A percentile compares a stretch with the other conserved stretches of the same genome.
Conservation (phyloP, 2,888 invertebrate genomes). For the Leptinotarsa juncta region DNA sequence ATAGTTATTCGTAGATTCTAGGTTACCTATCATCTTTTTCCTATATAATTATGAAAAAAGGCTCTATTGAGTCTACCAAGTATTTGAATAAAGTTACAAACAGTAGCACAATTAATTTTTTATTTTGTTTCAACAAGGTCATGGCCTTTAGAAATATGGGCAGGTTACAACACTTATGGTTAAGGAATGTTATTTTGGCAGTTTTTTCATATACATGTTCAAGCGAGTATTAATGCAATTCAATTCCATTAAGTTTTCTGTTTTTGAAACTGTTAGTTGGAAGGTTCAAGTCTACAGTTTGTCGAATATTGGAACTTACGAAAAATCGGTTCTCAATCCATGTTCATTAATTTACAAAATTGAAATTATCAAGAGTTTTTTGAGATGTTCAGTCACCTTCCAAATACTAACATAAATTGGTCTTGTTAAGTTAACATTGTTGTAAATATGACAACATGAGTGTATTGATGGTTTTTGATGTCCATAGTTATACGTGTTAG, state of each 20-base stretch:
- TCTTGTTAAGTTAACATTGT: constrained; percentile 51
- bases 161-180: constrained; percentile 32
- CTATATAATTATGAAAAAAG: constrained; percentile 54
- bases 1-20: constrained; percentile 65
- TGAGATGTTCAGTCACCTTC: constrained; percentile 41
- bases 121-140: constrained; percentile 53
- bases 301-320: no score
- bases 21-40: constrained; percentile 60
- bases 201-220: constrained; percentile 9
- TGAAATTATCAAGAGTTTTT: constrained; percentile 16
- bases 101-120: constrained; percentile 66
- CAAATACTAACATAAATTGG: constrained; percentile 36
- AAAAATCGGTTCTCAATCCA: no score
- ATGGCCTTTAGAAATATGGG: constrained; percentile 24
- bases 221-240: constrained; percentile 2
- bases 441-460: constrained; percentile 63
- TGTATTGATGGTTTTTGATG: constrained; percentile 61
- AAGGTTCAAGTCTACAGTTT: no score
- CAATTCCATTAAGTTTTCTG: no score
- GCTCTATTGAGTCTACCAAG: constrained; percentile 60
- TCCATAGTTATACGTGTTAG: constrained; percentile 59
- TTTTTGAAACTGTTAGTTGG: no score
- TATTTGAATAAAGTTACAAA: constrained; percentile 63
- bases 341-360: constrained; percentile 15
- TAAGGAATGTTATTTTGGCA: constrained; percentile 36